A percentile compares a stretch with the other conserved stretches of the same genome.
These are phyloP conservation scores for Trochalopteron elliotii DNA, from an alignment of 2,113 vertebrate species.

Conservation along the genomic window DNA sequence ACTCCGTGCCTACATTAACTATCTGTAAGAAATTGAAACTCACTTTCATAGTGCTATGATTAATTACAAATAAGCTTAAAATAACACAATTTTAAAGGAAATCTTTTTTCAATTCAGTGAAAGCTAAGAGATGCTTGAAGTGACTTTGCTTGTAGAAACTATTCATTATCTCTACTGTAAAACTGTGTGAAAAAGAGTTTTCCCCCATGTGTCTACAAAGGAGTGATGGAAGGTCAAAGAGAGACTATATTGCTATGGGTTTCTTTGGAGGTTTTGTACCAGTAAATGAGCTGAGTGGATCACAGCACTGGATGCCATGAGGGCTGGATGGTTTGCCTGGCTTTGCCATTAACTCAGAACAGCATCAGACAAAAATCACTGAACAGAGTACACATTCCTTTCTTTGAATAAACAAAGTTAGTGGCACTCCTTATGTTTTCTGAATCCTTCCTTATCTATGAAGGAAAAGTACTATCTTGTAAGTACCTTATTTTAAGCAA, in stretches of 20 bases:
- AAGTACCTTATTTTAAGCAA: background rate
- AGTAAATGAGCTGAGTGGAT: background rate
- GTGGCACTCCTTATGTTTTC: background rate
- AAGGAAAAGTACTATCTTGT: background rate
- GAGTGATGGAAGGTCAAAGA: background rate
- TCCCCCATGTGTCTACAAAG: background rate
- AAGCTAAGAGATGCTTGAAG: background rate
- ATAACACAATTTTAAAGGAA: background rate
- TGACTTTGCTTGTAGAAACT: background rate
- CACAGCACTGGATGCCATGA: background rate
- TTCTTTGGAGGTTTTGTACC: background rate
- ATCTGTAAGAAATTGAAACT: background rate
- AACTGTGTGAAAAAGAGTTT: background rate
- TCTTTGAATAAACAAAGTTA: background rate
- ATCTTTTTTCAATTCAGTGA: background rate
- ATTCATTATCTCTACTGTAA: background rate
- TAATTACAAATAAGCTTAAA: background rate
- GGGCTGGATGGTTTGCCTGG: background rate
- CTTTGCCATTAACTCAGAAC: background rate
- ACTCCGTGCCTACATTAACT: background rate
- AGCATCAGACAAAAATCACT: background rate
- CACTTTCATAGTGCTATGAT: background rate
- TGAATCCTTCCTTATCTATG: background rate
- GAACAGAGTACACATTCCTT: background rate
- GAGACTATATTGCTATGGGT: background rate